Evolutionary conservation across 2,888 invertebrate genomes (phyloP).

Genomic region (Lepeophtheirus nordmannii): DNA sequence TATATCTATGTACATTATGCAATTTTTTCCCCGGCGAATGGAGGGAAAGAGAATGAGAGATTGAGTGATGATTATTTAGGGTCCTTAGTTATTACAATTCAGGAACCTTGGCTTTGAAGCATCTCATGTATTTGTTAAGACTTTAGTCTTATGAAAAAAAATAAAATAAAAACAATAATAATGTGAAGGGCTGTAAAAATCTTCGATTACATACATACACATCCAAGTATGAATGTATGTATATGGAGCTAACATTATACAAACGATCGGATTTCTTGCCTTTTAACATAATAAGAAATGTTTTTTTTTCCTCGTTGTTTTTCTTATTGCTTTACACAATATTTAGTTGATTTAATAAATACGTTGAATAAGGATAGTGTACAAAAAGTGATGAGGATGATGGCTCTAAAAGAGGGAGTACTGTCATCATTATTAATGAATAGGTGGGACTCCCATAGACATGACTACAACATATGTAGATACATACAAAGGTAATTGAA

Average conservation of each 20-base stretch:
- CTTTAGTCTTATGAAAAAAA: not conserved
- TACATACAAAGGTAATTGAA: too few relatives aligned
- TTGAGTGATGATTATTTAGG: too few relatives aligned
- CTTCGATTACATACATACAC: not conserved
- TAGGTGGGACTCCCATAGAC: not conserved
- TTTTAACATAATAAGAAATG: slow-evolving; percentile 2
- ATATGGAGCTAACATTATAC: not conserved
- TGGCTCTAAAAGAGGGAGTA: not conserved
- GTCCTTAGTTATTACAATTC: too few relatives aligned
- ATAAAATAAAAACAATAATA: not conserved
- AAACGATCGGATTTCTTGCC: not conserved
- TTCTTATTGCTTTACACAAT: not conserved
- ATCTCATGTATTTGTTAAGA: too few relatives aligned
- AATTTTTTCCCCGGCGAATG: too few relatives aligned
- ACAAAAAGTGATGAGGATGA: not conserved
- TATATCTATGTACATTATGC: too few relatives aligned
- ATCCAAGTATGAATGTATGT: not conserved
- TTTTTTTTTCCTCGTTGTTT: not conserved
- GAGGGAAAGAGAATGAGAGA: too few relatives aligned
- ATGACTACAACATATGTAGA: too few relatives aligned
- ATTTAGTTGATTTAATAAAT: not conserved
- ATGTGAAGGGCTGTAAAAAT: slow-evolving; percentile 4
- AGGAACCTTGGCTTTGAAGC: too few relatives aligned
- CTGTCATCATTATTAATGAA: not conserved
- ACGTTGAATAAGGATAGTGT: not conserved